phyloP scores from a whole-genome alignment of 1,140 invertebrate genomes.

The Zaprionus taronus region DNA sequence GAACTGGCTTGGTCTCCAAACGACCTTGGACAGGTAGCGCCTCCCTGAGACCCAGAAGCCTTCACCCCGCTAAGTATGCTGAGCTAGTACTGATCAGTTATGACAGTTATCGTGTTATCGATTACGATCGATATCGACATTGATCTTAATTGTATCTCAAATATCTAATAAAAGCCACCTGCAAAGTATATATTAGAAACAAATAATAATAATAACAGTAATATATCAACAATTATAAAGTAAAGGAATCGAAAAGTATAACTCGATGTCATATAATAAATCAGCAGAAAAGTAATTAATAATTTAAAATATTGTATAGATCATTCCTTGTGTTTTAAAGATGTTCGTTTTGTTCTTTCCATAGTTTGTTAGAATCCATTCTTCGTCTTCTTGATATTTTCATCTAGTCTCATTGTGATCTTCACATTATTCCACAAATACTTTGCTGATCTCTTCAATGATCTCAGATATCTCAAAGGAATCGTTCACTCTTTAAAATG shows the following conservation, averaged over 20 bases:
- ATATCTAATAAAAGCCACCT: neutral
- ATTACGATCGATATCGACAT: neutral
- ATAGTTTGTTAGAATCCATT: too few relatives aligned
- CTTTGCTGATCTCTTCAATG: too few relatives aligned
- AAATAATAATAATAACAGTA: neutral
- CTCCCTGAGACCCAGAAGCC: neutral
- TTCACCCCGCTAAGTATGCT: constrained; percentile 33
- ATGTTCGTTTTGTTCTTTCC: neutral
- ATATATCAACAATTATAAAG: neutral
- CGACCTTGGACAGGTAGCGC: constrained; percentile 31
- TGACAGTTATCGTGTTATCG: neutral
- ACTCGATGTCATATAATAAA: too few relatives aligned
- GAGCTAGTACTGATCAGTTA: neutral
- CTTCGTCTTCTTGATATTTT: too few relatives aligned
- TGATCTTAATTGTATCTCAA: too few relatives aligned
- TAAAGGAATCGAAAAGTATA: too few relatives aligned
- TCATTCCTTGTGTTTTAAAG: neutral
- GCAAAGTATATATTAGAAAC: neutral
- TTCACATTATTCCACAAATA: too few relatives aligned
- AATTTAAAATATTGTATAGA: neutral
- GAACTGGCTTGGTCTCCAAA: neutral
- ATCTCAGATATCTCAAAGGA: too few relatives aligned
- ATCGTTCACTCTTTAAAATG: too few relatives aligned
- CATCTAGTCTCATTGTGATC: too few relatives aligned
- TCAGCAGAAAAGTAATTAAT: too few relatives aligned